These are phyloP conservation scores for Diarsia dahlii DNA, from an alignment of 2,888 invertebrate species.

Conservation along the genomic window DNA sequence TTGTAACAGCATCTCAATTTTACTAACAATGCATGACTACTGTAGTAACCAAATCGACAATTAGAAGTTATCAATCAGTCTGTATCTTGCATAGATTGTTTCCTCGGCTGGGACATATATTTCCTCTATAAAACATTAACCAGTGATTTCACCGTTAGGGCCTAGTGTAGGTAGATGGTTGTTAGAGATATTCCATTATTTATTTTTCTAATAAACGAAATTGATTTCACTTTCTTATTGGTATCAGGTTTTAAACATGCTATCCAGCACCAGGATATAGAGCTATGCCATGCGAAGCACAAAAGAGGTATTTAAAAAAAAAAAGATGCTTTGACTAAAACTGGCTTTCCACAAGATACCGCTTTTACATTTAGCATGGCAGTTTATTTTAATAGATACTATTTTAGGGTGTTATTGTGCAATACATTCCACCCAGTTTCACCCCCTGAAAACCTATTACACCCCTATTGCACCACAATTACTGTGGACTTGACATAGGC, in stretches of 20 bases:
- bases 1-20: slow-evolving; percentile 6
- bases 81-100: not conserved
- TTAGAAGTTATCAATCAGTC: not conserved
- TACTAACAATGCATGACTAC: slow-evolving; percentile 6
- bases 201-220: not conserved
- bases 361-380: too few species aligned
- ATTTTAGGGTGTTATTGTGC: not conserved
- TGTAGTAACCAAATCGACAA: not conserved
- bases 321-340: too few species aligned
- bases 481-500: not conserved
- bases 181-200: not conserved
- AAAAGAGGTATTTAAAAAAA: too few species aligned
- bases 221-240: not conserved
- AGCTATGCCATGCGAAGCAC: too few species aligned
- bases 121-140: not conserved
- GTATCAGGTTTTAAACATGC: too few species aligned
- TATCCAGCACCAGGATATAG: not conserved
- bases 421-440: not conserved
- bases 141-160: not conserved
- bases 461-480: slow-evolving; percentile 25
- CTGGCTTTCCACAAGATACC: too few species aligned
- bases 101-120: not conserved
- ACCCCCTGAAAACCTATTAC: not conserved
- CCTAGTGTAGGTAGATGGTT: not conserved
- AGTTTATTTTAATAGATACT: too few species aligned